Base-by-base conservation (phyloP, 2,113 vertebrate genomes). In the Sturnira hondurensis region DNA sequence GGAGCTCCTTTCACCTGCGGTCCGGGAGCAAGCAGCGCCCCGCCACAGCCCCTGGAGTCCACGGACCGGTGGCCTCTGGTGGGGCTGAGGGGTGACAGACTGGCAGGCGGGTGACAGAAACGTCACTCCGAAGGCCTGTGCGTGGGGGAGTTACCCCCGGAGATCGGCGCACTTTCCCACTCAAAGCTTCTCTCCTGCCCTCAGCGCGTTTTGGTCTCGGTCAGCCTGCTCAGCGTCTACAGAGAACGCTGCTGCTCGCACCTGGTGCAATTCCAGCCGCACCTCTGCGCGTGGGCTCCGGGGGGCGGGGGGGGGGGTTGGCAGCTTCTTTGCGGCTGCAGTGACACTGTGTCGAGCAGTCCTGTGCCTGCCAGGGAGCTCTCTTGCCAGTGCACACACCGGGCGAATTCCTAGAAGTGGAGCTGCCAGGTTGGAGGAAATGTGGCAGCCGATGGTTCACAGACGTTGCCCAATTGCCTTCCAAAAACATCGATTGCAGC, bases 361-460 rank as follows among this genome's bases (percentile, higher is more conserved):
- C 33, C 73, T 1, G 13, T 13, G 19, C 17, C 0, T 7, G 11
- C 2, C 61, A 52, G n/a, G 58, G 19, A 14, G 3, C 8, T 47
- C 86, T 67, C 67, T 12, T n/a, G 38, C 45, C 10, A 33, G 14
- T 16, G 0, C 13, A 9, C 47, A 33, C 1, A 5, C 9, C 10
- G 50, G 83, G 52, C 41, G 4, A 70, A 65, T 96, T 96, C 47
- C 93, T 94, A 22, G 89, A 87, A n/a, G 94, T 81, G 94, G 45
- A 24, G 22, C 5, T 81, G 20, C 74, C 5, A 10, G 86, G 90
- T 45, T 56, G 10, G 68, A 56, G 63, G 85, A 43, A 14, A 24
- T 0, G 5, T 1, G n/a, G 19, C 26, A n/a, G 81, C 0, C 0
- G 33, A 5, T 0, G 38, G 38, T 31, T 71, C 91, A 11, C 16